Evolutionary conservation across 1,140 invertebrate genomes (phyloP).

Genomic region (Aphelinus certus): DNA sequence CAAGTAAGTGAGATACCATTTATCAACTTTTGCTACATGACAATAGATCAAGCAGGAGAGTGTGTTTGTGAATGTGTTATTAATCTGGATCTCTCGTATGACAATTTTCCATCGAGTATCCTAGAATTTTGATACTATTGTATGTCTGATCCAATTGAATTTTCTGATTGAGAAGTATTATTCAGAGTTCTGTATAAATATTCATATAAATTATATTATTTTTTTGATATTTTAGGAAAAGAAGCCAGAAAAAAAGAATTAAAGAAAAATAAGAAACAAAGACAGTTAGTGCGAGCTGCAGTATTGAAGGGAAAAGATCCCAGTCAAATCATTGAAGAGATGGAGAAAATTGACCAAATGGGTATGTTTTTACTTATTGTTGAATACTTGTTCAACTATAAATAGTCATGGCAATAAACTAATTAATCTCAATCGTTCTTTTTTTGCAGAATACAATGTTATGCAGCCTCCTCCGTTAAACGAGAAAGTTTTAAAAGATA

Average conservation of each 20-base stretch:
- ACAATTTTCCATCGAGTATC: too few species aligned
- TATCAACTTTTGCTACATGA: not conserved
- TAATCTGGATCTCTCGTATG: too few species aligned
- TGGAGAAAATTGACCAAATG: conserved; percentile 98
- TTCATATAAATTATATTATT: conserved; percentile 13
- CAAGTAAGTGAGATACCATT: conserved; percentile 75
- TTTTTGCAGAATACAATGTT: conserved; percentile 90
- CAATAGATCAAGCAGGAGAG: too few species aligned
- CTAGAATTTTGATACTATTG: too few species aligned
- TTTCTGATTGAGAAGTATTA: too few species aligned
- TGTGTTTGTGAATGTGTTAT: too few species aligned
- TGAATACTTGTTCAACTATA: not conserved
- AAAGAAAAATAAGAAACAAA: conserved; percentile 97
- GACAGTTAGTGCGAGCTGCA: conserved; percentile 93
- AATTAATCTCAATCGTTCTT: conserved; percentile 15
- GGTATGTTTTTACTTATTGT: conserved; percentile 69
- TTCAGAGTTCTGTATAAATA: too few species aligned
- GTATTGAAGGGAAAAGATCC: conserved; percentile 99
- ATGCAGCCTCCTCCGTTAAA: conserved; percentile 91
- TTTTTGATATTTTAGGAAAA: conserved; percentile 76
- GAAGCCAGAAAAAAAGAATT: conserved; percentile 97
- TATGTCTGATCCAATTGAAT: too few species aligned
- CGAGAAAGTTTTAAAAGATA: conserved; percentile 96
- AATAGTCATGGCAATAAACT: too few species aligned
- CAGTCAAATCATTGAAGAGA: conserved; percentile 89